Evolutionary conservation across 30 jellyfish, hydroid and myxozoan genomes (phyloP), one percentile per base, ranked within the genome.

Genomic region (Hydractinia echinata): DNA sequence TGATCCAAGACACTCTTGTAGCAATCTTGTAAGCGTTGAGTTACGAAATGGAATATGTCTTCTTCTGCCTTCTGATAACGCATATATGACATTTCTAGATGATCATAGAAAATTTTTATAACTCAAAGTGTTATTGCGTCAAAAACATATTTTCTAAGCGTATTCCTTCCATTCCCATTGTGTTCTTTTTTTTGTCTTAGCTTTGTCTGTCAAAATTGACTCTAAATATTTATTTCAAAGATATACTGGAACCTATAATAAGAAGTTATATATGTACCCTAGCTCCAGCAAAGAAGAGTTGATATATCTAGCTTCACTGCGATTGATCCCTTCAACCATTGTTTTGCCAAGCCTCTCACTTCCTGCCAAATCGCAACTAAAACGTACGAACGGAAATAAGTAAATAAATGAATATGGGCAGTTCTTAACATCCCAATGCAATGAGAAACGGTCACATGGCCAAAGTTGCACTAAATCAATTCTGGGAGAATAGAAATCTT

Each of bases 1-100:
- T 9, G 99, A 95, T 7, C 99, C 99, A 18, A 94, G 95, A 73
- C 99, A 94, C 71, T 88, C 96, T 79, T 94, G 99, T 51, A 94
- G 72, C 86, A 94, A 76, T 53, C 99, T 83, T 5, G 99, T 94
- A 52, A 94, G 76, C 10, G 96, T 94, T 19, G 99, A 94, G 82
- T 94, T 94, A 20, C 99, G 96, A 84, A 94, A 94, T 6, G 99
- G 99, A 21, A 94, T 88, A 60, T 94, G 99, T 61, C 97, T 73
- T 56, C 88, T 81, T 53, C 90, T 87, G 54, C 99, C 99, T 50
- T 88, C 97, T 4, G 99, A 94, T 49, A 94, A 82, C 15, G 99
- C 96, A 73, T 94, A 81, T 4, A 94, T 94, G 18, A 94, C 99
- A 71, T 94, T 94, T 60, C 99, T 94, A 73, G 16, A 67, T 11